phyloP scores from a whole-genome alignment of 2,113 vertebrate species.

The Trinectes maculatus region DNA sequence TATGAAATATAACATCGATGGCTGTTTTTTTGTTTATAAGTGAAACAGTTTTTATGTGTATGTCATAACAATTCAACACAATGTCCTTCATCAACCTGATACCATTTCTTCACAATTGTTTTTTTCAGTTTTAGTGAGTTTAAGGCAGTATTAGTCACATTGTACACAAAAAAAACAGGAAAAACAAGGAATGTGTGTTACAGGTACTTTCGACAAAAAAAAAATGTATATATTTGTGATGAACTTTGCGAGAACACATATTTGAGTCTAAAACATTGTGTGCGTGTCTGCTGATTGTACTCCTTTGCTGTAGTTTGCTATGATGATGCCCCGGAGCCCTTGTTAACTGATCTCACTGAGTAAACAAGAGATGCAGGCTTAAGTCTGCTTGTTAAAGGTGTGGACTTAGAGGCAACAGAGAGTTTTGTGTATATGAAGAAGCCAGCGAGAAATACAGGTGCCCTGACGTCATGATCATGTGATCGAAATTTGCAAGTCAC shows the following conservation, averaged over 20 bases:
- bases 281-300: neutral
- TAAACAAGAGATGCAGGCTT: slow-evolving; percentile 26
- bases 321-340: neutral
- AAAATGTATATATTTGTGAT: neutral
- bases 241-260: neutral
- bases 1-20: slow-evolving; percentile 2
- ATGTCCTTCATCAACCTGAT: neutral
- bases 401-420: slow-evolving; percentile 12
- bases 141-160: neutral
- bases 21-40: neutral
- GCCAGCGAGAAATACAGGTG: neutral
- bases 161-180: neutral
- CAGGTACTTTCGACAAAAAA: neutral
- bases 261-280: neutral
- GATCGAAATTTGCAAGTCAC: slow-evolving; percentile 63
- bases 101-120: neutral
- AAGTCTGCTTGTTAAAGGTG: slow-evolving; percentile 53
- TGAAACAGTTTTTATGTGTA: neutral
- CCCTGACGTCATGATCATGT: slow-evolving; percentile 14
- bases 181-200: neutral
- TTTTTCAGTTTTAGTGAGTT: neutral
- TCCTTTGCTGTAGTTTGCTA: neutral
- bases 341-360: neutral
- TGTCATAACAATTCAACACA: neutral
- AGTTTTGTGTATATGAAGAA: slow-evolving; percentile 9